These are phyloP conservation scores for Synanthedon formicaeformis DNA, from an alignment of 2,888 invertebrate genomes.

Conservation along the genomic window DNA sequence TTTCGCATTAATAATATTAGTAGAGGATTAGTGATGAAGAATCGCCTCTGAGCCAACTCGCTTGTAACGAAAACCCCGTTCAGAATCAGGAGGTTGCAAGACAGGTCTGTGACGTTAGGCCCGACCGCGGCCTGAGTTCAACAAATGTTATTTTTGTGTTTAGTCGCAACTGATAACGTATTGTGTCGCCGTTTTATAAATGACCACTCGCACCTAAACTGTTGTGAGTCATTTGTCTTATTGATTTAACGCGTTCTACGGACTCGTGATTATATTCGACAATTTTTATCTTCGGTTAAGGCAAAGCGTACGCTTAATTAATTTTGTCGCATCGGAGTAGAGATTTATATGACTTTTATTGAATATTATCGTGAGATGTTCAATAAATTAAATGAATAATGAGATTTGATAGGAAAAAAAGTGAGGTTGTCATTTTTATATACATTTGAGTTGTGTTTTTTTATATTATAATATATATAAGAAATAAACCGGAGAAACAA, in stretches of 20 bases:
- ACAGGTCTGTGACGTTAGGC: not conserved
- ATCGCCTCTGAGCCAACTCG: too few species aligned
- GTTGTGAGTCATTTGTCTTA: not conserved
- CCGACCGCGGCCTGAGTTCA: conserved; percentile 19
- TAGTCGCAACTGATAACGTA: not conserved
- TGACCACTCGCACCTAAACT: not conserved
- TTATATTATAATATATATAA: too few species aligned
- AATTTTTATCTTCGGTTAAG: not conserved
- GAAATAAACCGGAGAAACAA: too few species aligned
- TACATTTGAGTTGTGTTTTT: too few species aligned
- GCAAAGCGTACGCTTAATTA: not conserved
- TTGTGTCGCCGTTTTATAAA: not conserved
- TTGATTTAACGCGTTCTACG: not conserved
- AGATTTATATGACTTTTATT: too few species aligned
- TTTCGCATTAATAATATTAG: too few species aligned
- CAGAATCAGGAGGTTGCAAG: conserved; percentile 22
- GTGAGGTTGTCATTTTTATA: too few species aligned
- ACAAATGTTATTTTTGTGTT: conserved; percentile 10
- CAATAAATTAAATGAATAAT: too few species aligned
- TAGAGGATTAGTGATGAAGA: too few species aligned
- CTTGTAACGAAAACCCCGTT: conserved; percentile 14
- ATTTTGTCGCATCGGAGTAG: too few species aligned
- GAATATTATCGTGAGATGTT: too few species aligned
- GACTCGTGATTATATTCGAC: not conserved
- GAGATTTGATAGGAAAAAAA: too few species aligned